phyloP scores from a whole-genome alignment of 2,797 vertebrate genomes.

The Lithobates pipiens region DNA sequence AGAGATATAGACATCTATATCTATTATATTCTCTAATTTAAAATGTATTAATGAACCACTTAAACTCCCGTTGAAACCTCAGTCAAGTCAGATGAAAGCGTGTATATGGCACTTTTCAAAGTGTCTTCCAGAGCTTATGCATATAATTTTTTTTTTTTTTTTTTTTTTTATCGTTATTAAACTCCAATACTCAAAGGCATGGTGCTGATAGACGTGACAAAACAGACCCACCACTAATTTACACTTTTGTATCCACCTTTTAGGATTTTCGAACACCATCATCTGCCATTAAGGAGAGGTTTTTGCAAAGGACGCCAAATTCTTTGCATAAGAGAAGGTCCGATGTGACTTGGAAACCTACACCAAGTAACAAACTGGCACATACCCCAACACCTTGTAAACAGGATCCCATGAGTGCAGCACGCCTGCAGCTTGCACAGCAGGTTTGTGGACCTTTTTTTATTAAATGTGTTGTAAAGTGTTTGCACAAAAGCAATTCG shows the following conservation, averaged over 20 bases:
- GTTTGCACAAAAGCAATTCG: background rate
- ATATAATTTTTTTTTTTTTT: too few relatives aligned
- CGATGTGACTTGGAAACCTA: conserved; percentile 17
- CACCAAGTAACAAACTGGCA: background rate
- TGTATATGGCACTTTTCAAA: too few relatives aligned
- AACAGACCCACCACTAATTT: background rate
- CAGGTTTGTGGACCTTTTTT: conserved; percentile 9
- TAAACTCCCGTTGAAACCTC: too few relatives aligned
- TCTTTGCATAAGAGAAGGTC: conserved; percentile 23
- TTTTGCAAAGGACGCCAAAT: conserved; percentile 5
- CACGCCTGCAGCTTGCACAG: conserved; percentile 50
- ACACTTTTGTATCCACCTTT: background rate
- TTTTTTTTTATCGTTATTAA: too few relatives aligned
- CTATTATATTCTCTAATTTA: too few relatives aligned
- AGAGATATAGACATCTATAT: too few relatives aligned
- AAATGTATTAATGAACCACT: too few relatives aligned
- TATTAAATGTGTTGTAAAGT: background rate
- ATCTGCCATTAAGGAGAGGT: conserved; percentile 12
- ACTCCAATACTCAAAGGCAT: too few relatives aligned
- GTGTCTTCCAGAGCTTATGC: too few relatives aligned
- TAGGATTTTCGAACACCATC: conserved; percentile 40
- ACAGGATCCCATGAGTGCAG: conserved; percentile 2
- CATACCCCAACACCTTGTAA: conserved; percentile 23
- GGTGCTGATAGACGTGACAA: too few relatives aligned
- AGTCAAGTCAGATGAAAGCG: too few relatives aligned